These are phyloP conservation scores for Chrysopa pallens DNA, from an alignment of 1,140 invertebrate species.

Conservation along the genomic window DNA sequence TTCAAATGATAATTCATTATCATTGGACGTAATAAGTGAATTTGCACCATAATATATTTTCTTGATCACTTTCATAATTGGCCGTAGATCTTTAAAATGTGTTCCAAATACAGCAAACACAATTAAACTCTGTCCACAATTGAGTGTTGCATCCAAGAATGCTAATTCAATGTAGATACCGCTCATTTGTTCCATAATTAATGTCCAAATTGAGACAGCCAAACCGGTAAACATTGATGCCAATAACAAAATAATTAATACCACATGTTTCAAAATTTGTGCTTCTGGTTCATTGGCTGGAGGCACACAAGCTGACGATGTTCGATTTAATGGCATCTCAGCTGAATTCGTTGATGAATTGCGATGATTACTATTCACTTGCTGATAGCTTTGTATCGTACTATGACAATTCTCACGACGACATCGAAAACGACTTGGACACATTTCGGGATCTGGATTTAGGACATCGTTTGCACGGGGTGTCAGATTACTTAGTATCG, in stretches of 20 bases:
- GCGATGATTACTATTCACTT: constrained; percentile 20
- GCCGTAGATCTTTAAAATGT: constrained; percentile 51
- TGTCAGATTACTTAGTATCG: background rate
- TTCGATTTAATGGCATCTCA: too few species aligned
- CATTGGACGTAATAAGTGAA: constrained; percentile 44
- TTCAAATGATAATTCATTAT: constrained; percentile 55
- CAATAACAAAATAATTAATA: constrained; percentile 61
- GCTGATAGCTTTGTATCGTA: constrained; percentile 30
- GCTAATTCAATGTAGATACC: constrained; percentile 83
- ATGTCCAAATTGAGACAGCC: constrained; percentile 67
- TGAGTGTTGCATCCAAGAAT: constrained; percentile 75
- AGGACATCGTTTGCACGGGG: background rate
- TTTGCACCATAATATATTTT: constrained; percentile 51
- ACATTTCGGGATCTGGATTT: constrained; percentile 9
- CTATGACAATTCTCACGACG: constrained; percentile 29
- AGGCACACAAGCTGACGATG: too few species aligned
- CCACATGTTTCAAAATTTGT: constrained; percentile 64
- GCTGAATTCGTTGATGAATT: too few species aligned
- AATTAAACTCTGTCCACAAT: constrained; percentile 75
- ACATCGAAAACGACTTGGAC: constrained; percentile 27
- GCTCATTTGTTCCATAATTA: constrained; percentile 67
- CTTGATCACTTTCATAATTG: constrained; percentile 37
- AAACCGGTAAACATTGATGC: constrained; percentile 81
- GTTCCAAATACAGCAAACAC: constrained; percentile 73
- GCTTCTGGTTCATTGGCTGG: constrained; percentile 12